Conservation (phyloP, 1,140 invertebrate species). For the Drosophila paulistorum region DNA sequence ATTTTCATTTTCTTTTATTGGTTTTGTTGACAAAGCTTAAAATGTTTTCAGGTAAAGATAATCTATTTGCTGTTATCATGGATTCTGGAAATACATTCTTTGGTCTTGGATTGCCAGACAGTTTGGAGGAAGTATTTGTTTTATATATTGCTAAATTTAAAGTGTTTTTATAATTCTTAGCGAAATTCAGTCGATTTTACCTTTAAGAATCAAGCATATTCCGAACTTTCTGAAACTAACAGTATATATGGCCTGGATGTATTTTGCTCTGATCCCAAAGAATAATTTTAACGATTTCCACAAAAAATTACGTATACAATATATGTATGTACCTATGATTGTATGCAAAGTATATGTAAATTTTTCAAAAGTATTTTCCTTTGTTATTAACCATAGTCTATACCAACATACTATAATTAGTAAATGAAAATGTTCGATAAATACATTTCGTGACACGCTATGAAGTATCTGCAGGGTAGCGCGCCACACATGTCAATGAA, state of each 20-base stretch:
- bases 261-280: conserved; percentile 16
- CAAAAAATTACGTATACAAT: neutral
- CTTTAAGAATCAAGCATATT: neutral
- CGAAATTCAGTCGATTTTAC: neutral
- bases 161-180: neutral
- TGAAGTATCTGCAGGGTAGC: conserved; percentile 29
- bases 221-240: neutral
- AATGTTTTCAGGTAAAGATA: conserved; percentile 11
- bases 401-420: too few species aligned
- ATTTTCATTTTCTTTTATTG: neutral
- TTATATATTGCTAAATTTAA: neutral
- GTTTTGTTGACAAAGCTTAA: neutral
- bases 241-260: conserved; percentile 1
- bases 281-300: conserved; percentile 4
- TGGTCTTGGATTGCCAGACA: conserved; percentile 33
- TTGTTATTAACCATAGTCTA: too few species aligned
- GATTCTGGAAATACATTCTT: neutral
- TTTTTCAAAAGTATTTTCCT: too few species aligned
- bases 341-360: too few species aligned
- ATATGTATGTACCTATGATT: too few species aligned
- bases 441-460: conserved; percentile 33
- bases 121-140: neutral
- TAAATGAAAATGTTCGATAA: conserved; percentile 1
- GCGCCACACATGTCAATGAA: conserved; percentile 28
- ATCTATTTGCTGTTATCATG: conserved; percentile 35